These are phyloP conservation scores for Dasyprocta punctata DNA, from an alignment of 2,113 vertebrate genomes.

Conservation along the genomic window DNA sequence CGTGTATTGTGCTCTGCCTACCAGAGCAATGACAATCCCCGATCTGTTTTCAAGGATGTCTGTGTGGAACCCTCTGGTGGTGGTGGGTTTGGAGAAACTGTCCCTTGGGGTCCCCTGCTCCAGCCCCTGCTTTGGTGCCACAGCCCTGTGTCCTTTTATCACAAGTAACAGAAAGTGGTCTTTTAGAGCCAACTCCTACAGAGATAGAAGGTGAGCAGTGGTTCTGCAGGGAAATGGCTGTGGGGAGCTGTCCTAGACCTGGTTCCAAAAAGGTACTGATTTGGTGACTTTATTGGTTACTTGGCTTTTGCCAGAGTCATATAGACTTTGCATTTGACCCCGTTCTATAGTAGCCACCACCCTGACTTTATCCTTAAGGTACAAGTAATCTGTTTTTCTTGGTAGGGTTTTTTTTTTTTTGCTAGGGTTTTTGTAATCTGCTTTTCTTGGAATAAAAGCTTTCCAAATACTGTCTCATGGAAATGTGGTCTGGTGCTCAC, in stretches of 20 bases:
- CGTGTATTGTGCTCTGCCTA: background rate
- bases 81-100: background rate
- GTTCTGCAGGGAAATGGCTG: background rate
- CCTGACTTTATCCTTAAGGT: background rate
- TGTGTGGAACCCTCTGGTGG: background rate
- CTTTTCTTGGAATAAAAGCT: constrained; percentile 33
- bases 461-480: background rate
- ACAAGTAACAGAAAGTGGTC: background rate
- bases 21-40: background rate
- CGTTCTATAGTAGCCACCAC: background rate
- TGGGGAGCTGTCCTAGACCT: background rate
- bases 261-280: background rate
- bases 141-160: background rate
- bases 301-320: constrained; percentile 17
- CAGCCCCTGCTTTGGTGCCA: background rate
- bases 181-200: background rate
- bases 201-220: background rate
- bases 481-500: background rate
- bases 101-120: background rate
- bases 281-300: background rate
- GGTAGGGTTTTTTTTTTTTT: too few relatives aligned
- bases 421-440: too few relatives aligned
- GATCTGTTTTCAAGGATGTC: background rate
- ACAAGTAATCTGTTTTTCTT: constrained; percentile 14
- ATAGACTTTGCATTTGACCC: background rate